Base-by-base conservation (phyloP, 2,888 invertebrate species). In the Sphaerophoria rueppellii region DNA sequence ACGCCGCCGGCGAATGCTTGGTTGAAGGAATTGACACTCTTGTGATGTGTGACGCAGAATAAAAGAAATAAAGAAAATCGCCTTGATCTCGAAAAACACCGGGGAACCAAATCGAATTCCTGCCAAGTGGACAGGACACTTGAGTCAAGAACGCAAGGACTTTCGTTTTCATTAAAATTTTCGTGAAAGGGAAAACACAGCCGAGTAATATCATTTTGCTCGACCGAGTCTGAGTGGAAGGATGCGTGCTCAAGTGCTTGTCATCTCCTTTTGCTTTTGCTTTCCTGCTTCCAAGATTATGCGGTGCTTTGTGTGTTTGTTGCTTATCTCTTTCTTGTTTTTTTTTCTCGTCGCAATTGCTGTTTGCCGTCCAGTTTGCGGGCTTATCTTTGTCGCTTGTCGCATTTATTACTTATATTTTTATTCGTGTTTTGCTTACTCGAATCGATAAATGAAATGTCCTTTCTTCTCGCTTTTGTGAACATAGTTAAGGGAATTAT, bases 241-340 rank as follows among this genome's bases (percentile, higher is more conserved):
- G 76, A 76, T 85, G 85, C 85, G 85, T 85, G 85, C 85, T 81
- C 70, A 81, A 85, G 81, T 85, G 81, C 73, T 80, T 76, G 74
- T 75, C 74, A 75, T 75, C 74, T 58, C 67, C 75, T 72, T 43
- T 55, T 24, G 7, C 43, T 24, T 24, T 24, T 43, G 40, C 9
- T 9, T 40, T 40, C 40, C 43, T 43, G 6, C 11, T 24, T 58
- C 37, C 14, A 1, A 11, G 43, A 37, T 35, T 58, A 50, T 16
- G 73, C 40, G 60, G 54, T 55, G 65, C 24, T 58, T 54, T 81
- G 58, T 37, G 63, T 75, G 46, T 58, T 70, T 58, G n/a, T 54
- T 40, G 54, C 40, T 55, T 40, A 16, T 54, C 46, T 52, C 58
- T 76, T 57, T 50, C 67, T 16, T 52, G 34, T 50, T 61, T 24